These are phyloP conservation scores for Drosophila tsacasi DNA, from an alignment of 1,140 invertebrate genomes.

Conservation along the genomic window DNA sequence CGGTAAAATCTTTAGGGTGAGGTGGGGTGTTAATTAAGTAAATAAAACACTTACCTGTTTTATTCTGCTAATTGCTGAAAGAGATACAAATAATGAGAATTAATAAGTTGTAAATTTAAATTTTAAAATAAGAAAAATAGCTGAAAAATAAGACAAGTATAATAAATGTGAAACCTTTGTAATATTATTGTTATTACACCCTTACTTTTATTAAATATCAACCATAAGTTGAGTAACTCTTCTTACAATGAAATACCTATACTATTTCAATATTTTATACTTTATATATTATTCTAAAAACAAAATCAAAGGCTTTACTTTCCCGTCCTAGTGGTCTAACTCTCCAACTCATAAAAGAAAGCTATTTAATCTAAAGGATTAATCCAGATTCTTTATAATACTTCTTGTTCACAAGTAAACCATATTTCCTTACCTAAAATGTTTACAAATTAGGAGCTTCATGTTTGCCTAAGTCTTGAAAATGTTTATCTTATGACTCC, in stretches of 20 bases:
- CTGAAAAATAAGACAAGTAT: not conserved
- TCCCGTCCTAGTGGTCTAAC: not conserved
- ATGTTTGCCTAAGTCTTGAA: slow-evolving; percentile 2
- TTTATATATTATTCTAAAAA: too few species aligned
- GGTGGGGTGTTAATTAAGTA: slow-evolving; percentile 13
- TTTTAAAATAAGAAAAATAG: not conserved
- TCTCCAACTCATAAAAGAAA: too few species aligned
- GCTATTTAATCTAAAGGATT: not conserved
- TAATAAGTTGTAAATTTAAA: not conserved
- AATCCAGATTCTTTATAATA: not conserved
- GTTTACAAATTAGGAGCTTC: not conserved
- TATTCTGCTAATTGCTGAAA: slow-evolving; percentile 47
- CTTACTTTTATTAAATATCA: too few species aligned
- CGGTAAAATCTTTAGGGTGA: not conserved
- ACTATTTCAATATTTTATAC: not conserved
- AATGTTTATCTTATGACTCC: slow-evolving; percentile 2
- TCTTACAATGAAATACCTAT: too few species aligned
- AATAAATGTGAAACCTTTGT: not conserved
- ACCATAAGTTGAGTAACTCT: not conserved
- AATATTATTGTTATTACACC: not conserved
- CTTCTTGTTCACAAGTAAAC: not conserved
- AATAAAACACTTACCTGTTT: slow-evolving; percentile 58
- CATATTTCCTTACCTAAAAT: not conserved
- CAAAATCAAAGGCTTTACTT: too few species aligned
- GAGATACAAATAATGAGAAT: slow-evolving; percentile 23